Conservation (phyloP, 2,113 vertebrate species). For the Raja brachyura region DNA sequence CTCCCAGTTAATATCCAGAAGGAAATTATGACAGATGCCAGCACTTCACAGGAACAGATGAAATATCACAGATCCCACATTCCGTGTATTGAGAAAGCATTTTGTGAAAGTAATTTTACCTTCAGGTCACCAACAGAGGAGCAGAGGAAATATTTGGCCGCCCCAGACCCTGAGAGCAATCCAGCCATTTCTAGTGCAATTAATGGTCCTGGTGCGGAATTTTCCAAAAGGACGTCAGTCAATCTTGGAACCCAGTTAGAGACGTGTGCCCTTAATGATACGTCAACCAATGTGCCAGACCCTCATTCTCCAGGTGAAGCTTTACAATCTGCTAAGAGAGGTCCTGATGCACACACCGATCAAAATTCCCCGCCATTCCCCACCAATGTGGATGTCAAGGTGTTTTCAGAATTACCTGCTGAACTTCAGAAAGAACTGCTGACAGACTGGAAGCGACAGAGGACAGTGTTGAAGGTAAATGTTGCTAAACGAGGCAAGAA, state of each 20-base stretch:
- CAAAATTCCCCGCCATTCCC: constrained; percentile 50
- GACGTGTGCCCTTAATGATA: neutral
- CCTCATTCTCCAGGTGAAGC: neutral
- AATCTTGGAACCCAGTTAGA: neutral
- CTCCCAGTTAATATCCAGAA: constrained; percentile 72
- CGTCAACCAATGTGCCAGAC: neutral
- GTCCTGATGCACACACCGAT: constrained; percentile 1
- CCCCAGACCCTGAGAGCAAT: neutral
- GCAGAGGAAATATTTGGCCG: neutral
- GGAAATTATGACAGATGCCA: constrained; percentile 59
- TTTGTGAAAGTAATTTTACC: neutral
- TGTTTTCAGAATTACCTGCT: constrained; percentile 73
- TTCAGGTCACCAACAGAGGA: neutral
- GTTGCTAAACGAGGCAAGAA: constrained; percentile 46
- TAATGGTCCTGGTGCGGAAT: neutral
- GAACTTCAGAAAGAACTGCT: constrained; percentile 70
- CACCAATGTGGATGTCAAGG: constrained; percentile 60
- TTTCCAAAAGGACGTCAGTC: neutral
- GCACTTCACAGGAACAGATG: neutral
- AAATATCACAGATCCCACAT: neutral
- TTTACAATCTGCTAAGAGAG: neutral
- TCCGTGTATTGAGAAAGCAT: neutral
- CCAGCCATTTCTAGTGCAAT: neutral
- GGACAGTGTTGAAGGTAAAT: constrained; percentile 45
- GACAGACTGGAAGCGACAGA: constrained; percentile 64